Base-by-base conservation (phyloP, 2,888 invertebrate species). In the Brachylomia viminalis region DNA sequence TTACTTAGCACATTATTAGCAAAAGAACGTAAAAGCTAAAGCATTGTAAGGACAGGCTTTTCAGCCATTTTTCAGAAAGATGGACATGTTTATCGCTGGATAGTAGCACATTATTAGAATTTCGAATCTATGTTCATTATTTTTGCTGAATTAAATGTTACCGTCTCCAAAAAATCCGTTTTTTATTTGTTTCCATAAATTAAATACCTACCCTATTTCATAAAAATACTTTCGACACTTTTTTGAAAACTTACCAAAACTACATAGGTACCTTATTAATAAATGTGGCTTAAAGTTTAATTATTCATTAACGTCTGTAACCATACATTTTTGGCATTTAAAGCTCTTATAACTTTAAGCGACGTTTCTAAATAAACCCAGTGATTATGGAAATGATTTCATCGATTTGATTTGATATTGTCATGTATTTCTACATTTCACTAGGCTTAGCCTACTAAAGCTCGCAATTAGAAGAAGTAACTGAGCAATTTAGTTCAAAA, bases 81-180 rank as follows among this genome's bases (percentile, higher is more conserved):
- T 23, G 42, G 49, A 65, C 33, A 33, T 71, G 56, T 69, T 49
- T 23, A 64, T n/a, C 23, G 76, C 59, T 75, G 75, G 73, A 79
- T 81, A 76, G 65, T 74, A 62, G 77, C 77, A 72, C 69, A 42
- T 75, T 59, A 62, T 72, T 78, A 83, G 75, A 72, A 71, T 69
- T 81, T 71, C 27, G 11, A 73, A 82, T 84, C 38, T 78, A 38
- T 74, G 70, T 79, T 79, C 27, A 76, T 73, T 86, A 68, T 76
- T 79, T 78, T 85, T 49, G 69, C 79, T 70, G 75, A 77, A 85
- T 56, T 86, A 77, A 72, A 79, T 23, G 2, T 62, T 10, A 30
- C 42, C 52, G 75, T 86, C 71, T 70, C 80, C 74, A 61, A 66
- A 20, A 54, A 30, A 2, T 20, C 62, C 13, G 61, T 80, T 62